phyloP scores from a whole-genome alignment of 2,113 vertebrate genomes.

The Heterocephalus glaber region DNA sequence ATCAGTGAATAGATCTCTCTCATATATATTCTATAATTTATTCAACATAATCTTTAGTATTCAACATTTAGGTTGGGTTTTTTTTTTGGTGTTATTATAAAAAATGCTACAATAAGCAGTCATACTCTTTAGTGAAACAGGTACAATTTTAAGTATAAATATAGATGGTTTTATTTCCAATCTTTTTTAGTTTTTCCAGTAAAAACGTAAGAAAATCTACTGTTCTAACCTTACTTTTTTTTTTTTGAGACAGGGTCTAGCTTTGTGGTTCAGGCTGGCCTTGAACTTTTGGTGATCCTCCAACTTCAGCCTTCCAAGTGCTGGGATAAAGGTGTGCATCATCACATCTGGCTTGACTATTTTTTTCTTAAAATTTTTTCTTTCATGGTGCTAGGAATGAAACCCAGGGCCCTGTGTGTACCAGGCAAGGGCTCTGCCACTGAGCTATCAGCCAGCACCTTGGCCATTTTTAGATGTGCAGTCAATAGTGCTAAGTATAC shows the following conservation, averaged over 20 bases:
- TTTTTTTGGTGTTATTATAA: neutral
- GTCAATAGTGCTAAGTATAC: neutral
- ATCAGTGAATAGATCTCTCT: neutral
- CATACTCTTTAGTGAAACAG: neutral
- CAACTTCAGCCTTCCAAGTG: no score
- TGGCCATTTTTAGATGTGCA: neutral
- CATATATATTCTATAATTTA: neutral
- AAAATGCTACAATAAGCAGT: neutral
- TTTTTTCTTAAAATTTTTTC: neutral
- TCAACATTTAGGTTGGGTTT: neutral
- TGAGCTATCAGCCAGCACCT: neutral
- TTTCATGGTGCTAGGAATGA: neutral
- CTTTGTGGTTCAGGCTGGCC: no score
- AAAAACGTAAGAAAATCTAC: neutral
- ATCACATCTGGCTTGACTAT: neutral
- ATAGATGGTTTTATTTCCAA: neutral
- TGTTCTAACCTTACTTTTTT: neutral
- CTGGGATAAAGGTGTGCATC: neutral
- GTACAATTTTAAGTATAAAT: neutral
- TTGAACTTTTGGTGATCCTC: no score
- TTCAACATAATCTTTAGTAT: neutral
- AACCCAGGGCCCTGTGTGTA: neutral
- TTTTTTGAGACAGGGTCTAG: no score
- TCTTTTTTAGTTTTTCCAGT: neutral
- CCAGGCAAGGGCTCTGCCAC: neutral